These are phyloP conservation scores for Metopia argyrocephala DNA, from an alignment of 2,888 invertebrate species.

Conservation along the genomic window DNA sequence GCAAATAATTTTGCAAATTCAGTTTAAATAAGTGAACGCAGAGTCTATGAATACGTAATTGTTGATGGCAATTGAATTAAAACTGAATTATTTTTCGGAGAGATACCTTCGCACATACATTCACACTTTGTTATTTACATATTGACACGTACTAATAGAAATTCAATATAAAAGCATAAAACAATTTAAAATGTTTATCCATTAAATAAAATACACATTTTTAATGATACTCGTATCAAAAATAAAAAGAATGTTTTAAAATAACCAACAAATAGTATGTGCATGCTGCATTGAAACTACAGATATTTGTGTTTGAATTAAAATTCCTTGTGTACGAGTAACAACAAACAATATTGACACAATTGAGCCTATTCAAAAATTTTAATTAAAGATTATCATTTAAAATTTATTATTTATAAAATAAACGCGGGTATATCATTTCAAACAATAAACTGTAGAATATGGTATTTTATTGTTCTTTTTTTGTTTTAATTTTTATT, in stretches of 20 bases:
- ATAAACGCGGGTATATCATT: background rate
- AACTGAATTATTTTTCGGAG: background rate
- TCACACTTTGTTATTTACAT: too few relatives aligned
- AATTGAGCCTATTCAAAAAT: background rate
- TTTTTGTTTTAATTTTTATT: too few relatives aligned
- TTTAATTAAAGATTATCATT: slow-evolving; percentile 7
- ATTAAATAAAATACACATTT: background rate
- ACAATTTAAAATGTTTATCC: background rate
- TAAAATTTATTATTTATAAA: background rate
- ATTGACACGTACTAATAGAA: too few relatives aligned
- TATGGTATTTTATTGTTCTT: too few relatives aligned
- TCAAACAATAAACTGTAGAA: background rate
- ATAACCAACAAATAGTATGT: too few relatives aligned
- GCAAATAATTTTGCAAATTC: background rate
- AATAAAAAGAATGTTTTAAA: too few relatives aligned
- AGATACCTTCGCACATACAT: background rate
- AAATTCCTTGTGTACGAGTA: background rate
- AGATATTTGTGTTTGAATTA: background rate
- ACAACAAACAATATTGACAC: background rate
- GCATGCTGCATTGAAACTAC: too few relatives aligned
- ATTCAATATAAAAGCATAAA: background rate
- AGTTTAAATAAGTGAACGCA: too few relatives aligned
- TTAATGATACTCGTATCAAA: too few relatives aligned
- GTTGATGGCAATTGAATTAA: slow-evolving; percentile 18
- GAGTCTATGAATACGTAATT: background rate